Percentiles rank a stretch among this genome's conserved stretches.
Conservation (phyloP, 2,113 vertebrate species). For the Lagopus muta region DNA sequence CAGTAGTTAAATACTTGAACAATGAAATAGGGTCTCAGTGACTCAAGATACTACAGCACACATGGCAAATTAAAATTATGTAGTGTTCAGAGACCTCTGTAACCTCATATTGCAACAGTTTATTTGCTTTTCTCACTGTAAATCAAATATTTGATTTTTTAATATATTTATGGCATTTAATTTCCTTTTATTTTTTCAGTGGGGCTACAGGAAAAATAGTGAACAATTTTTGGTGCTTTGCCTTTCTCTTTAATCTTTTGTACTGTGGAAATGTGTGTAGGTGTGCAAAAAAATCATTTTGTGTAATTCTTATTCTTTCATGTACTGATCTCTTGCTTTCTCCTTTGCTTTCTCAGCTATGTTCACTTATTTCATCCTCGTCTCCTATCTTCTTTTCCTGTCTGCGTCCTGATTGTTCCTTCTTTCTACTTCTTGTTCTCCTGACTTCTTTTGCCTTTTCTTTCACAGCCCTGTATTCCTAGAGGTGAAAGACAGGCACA, state of each 20-base stretch:
- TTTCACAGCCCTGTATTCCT: not conserved
- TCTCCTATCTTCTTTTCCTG: not conserved
- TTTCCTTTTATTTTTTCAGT: conserved; percentile 21
- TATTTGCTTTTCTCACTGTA: conserved; percentile 36
- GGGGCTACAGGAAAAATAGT: not conserved
- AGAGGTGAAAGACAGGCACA: conserved; percentile 11
- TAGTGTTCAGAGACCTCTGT: conserved; percentile 2
- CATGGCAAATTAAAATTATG: not conserved
- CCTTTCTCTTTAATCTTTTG: not conserved
- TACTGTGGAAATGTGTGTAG: not conserved
- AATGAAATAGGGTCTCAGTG: conserved; percentile 37
- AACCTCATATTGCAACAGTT: conserved; percentile 20
- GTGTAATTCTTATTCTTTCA: not conserved
- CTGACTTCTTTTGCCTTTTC: not conserved
- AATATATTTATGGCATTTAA: conserved; percentile 39
- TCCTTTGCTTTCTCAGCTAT: not conserved
- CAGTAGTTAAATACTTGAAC: not conserved
- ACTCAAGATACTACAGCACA: conserved; percentile 44
- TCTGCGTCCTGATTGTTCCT: not conserved
- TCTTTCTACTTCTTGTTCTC: not conserved
- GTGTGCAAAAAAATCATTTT: not conserved
- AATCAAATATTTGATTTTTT: conserved; percentile 37
- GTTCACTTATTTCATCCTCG: not conserved
- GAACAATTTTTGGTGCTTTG: not conserved
- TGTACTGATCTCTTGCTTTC: not conserved